phyloP scores from a whole-genome alignment of 1,140 invertebrate genomes.

The Cardiocondyla obscurior region DNA sequence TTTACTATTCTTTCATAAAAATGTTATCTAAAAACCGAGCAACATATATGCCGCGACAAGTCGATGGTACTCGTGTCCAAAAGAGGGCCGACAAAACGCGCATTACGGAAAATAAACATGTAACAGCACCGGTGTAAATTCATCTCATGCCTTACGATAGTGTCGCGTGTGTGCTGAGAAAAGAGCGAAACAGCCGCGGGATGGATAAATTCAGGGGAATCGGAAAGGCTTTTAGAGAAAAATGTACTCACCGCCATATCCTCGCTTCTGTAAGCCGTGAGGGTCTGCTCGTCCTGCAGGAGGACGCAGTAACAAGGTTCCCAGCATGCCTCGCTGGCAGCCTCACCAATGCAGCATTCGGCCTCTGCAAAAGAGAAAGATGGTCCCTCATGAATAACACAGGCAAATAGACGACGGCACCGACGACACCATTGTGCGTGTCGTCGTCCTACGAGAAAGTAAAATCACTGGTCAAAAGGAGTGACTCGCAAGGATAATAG shows the following conservation, averaged over 20 bases:
- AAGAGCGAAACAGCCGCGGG: conserved; percentile 9
- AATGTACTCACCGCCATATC: conserved; percentile 91
- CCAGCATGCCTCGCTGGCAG: conserved; percentile 86
- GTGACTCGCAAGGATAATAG: conserved; percentile 60
- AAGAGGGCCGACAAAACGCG: background rate
- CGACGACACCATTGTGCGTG: conserved; percentile 26
- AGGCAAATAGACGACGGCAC: conserved; percentile 9
- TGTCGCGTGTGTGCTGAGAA: background rate
- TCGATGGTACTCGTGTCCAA: background rate
- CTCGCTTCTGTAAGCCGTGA: conserved; percentile 93
- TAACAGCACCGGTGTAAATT: conserved; percentile 36
- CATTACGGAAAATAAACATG: conserved; percentile 2
- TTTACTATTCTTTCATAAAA: background rate
- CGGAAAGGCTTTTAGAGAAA: conserved; percentile 55
- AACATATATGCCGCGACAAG: background rate
- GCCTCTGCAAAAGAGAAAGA: conserved; percentile 78
- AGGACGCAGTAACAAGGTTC: conserved; percentile 94
- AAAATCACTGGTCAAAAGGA: conserved; percentile 35
- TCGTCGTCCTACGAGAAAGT: conserved; percentile 43
- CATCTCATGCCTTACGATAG: conserved; percentile 19
- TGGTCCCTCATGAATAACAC: conserved; percentile 44
- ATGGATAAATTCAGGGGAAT: conserved; percentile 54
- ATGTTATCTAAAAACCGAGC: background rate
- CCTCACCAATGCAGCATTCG: conserved; percentile 81
- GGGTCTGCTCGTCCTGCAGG: conserved; percentile 92